Evolutionary conservation across 2,113 vertebrate species (phyloP), one percentile per base, ranked within the genome.

Genomic region (Muntiacus reevesi): DNA sequence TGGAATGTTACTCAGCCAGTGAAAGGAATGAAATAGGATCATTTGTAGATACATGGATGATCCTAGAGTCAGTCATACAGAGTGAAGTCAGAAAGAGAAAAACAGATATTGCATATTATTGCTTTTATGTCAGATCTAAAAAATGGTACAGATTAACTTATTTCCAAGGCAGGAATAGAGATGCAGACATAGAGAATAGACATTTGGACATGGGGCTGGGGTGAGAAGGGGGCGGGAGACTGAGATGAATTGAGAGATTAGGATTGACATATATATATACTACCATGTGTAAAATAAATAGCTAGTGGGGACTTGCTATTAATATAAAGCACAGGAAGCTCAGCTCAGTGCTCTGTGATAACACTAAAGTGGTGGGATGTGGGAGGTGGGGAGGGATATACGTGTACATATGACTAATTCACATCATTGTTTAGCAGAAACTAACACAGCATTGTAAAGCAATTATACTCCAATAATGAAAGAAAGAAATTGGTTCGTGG

Each of bases 181-280:
- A 40, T 74, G 67, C 36, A 74, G 36, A 74, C 21, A 0, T 40
- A 74, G 67, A 12, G 67, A 74, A 74, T 0, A 74, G 36, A 40
- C 36, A 74, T 23, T 21, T 71, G 10, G 67, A 40, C n/a, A 71
- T 0, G n/a, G n/a, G n/a, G 19, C 5, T 0, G 19, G 10, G n/a
- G 8, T 40, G n/a, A 8, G 55, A 43, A 19, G 8, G 55, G 21
- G 55, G 21, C 6, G 7, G 55, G 21, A 57, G 55, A 10, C 33
- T 23, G 67, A 40, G 36, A 74, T 12, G 19, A 74, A 12, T 13
- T 74, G n/a, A 12, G n/a, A 23, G 19, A 74, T 40, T 40, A 71
- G n/a, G 67, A 12, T 40, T 71, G 67, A 71, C 67, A 40, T 21
- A 36, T 11, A 36, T 14, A 71, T 71, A 71, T 9, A 71, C 62